Percentiles rank a stretch among this genome's conserved stretches.
phyloP scores from a whole-genome alignment of 2,113 vertebrate genomes.

The Syngnathus floridae region DNA sequence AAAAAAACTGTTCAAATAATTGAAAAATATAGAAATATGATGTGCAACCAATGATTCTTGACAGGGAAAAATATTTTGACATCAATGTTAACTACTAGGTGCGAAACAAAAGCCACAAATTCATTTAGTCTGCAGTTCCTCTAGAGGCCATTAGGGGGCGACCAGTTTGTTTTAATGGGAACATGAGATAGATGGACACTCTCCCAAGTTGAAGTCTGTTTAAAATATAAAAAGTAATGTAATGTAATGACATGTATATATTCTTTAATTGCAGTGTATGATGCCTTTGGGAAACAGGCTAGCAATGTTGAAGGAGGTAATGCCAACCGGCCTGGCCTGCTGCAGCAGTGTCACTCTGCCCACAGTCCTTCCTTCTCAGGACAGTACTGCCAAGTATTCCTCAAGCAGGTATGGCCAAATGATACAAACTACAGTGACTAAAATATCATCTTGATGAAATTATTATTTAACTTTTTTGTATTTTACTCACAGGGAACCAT shows the following conservation, averaged over 20 bases:
- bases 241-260: neutral
- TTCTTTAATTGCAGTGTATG: slow-evolving; percentile 71
- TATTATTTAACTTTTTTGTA: neutral
- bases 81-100: too few species aligned
- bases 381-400: slow-evolving; percentile 75
- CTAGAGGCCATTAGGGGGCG: neutral
- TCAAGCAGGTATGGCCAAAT: slow-evolving; percentile 67
- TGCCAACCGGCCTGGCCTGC: slow-evolving; percentile 70
- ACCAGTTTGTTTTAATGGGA: neutral
- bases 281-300: slow-evolving; percentile 76
- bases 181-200: neutral
- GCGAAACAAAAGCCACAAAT: too few species aligned
- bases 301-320: slow-evolving; percentile 77
- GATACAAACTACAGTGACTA: accelerated
- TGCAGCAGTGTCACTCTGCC: slow-evolving; percentile 70
- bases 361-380: slow-evolving; percentile 63
- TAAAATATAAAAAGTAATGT: neutral
- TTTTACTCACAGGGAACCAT: slow-evolving; percentile 56
- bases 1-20: too few species aligned
- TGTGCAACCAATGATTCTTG: too few species aligned
- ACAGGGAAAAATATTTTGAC: too few species aligned
- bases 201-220: neutral
- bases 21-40: too few species aligned
- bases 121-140: neutral
- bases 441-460: neutral